These are phyloP conservation scores for Drosophila pruinosa DNA, from an alignment of 1,140 invertebrate genomes.

Conservation along the genomic window DNA sequence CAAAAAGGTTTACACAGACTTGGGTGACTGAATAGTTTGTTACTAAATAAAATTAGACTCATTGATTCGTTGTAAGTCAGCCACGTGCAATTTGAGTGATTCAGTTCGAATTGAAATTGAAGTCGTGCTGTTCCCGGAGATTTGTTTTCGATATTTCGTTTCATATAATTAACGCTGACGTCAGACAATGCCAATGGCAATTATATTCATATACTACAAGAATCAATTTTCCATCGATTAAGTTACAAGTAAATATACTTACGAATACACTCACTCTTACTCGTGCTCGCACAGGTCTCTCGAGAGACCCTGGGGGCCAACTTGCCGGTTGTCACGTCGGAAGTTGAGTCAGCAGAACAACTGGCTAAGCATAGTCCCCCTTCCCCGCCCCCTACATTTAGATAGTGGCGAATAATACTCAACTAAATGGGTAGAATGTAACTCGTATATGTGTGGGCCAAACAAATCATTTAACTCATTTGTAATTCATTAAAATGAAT, in stretches of 20 bases:
- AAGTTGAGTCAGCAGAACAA: slow-evolving; percentile 48
- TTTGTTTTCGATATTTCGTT: slow-evolving; percentile 21
- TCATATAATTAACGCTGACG: slow-evolving; percentile 77
- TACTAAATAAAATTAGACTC: background rate
- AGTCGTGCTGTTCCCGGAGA: slow-evolving; percentile 53
- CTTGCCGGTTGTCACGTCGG: slow-evolving; percentile 55
- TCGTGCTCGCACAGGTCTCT: background rate
- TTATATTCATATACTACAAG: slow-evolving; percentile 61
- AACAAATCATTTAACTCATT: slow-evolving; percentile 75
- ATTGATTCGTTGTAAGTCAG: slow-evolving; percentile 58
- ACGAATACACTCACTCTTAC: background rate
- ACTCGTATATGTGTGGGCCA: slow-evolving; percentile 10
- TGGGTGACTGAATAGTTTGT: background rate
- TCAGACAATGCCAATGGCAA: slow-evolving; percentile 54
- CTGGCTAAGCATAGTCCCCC: background rate
- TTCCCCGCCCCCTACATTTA: background rate
- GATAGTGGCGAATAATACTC: background rate
- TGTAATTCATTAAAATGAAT: slow-evolving; percentile 73
- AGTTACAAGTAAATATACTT: slow-evolving; percentile 23
- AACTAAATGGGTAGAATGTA: background rate
- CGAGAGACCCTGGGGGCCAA: slow-evolving; percentile 25
- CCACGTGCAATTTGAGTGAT: slow-evolving; percentile 71
- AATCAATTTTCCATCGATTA: slow-evolving; percentile 79
- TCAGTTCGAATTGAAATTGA: slow-evolving; percentile 39
- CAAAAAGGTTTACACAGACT: slow-evolving; percentile 17